phyloP scores from a whole-genome alignment of 2,797 vertebrate genomes.

The Acrossocheilus fasciatus region DNA sequence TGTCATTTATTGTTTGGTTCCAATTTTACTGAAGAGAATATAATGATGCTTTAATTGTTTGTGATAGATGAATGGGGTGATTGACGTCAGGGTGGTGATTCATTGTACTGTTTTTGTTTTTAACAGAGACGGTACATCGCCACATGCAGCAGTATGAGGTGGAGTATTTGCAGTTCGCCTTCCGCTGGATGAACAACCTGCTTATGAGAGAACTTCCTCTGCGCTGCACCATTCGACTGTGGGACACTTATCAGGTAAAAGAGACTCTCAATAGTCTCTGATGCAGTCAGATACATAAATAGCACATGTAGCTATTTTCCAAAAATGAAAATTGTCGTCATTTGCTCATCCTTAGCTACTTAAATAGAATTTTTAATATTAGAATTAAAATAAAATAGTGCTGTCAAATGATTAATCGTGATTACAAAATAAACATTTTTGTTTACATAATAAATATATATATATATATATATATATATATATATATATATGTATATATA shows the following conservation, averaged over 20 bases:
- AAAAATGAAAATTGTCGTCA: neutral
- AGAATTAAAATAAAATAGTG: too few species aligned
- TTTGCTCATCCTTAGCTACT: neutral
- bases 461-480: too few species aligned
- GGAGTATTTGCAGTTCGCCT: constrained; percentile 97
- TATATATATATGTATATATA: too few species aligned
- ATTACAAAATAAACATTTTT: too few species aligned
- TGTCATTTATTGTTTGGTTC: constrained; percentile 29
- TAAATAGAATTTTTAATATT: too few species aligned
- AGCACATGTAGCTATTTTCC: neutral
- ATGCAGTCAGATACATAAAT: neutral
- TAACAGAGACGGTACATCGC: constrained; percentile 87
- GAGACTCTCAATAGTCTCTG: constrained; percentile 55
- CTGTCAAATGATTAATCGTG: too few species aligned
- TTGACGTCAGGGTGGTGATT: constrained; percentile 1
- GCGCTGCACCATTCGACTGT: constrained; percentile 95
- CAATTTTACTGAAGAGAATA: neutral
- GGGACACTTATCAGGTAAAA: constrained; percentile 98
- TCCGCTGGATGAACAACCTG: constrained; percentile 99
- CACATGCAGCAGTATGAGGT: constrained; percentile 96
- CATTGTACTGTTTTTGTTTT: neutral
- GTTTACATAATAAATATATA: too few species aligned
- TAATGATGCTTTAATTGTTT: constrained; percentile 20
- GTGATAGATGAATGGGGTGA: neutral
- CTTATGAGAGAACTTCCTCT: constrained; percentile 97